phyloP scores from a whole-genome alignment of 2,113 vertebrate species.

The Cardinalis cardinalis region DNA sequence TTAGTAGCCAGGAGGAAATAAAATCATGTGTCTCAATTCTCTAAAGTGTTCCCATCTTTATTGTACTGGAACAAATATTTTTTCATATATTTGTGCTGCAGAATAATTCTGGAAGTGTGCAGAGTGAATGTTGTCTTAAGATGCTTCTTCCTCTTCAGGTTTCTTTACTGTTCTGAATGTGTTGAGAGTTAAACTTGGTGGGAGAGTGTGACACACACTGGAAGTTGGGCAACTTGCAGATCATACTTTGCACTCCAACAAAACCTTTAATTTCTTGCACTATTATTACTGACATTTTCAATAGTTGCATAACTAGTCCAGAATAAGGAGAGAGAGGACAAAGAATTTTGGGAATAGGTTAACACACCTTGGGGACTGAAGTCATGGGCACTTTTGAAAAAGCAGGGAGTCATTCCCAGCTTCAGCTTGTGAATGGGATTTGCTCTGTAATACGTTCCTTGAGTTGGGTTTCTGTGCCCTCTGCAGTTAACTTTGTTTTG shows the following conservation, averaged over 20 bases:
- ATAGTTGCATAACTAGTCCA: background rate
- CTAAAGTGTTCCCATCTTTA: background rate
- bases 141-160: background rate
- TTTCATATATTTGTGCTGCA: background rate
- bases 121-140: background rate
- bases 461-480: background rate
- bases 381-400: background rate
- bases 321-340: background rate
- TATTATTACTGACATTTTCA: background rate
- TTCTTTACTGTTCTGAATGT: background rate
- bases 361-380: background rate
- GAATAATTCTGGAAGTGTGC: background rate
- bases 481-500: conserved; percentile 1
- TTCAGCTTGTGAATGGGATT: background rate
- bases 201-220: background rate
- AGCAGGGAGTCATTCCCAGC: background rate
- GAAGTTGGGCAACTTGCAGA: background rate
- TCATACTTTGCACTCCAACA: background rate
- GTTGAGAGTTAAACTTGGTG: background rate
- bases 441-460: background rate
- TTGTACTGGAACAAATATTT: background rate
- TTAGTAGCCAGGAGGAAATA: background rate
- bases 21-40: background rate
- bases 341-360: background rate
- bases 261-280: background rate